Base-by-base conservation (phyloP, 2,888 invertebrate genomes). In the Nomada ferruginata region DNA sequence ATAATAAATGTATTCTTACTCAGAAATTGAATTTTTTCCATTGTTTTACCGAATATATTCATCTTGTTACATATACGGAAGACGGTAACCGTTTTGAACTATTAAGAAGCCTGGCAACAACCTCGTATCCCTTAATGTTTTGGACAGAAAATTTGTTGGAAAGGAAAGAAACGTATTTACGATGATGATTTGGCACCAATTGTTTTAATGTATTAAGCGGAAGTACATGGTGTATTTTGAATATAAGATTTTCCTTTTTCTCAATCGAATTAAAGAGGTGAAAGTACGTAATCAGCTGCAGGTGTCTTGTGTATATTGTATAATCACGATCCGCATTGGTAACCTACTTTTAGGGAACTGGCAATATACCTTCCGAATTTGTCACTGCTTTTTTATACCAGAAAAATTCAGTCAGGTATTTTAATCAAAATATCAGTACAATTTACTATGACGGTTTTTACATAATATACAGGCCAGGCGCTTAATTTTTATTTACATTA, bases 211-310 rank as follows among this genome's bases (percentile, higher is more conserved):
- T 53, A 53, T 18, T n/a, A 53, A 44, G 42, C 11, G 9, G 10
- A 5, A 18, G 9, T 11, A n/a, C 20, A 13, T 29, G 13, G n/a
- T n/a, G 11, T 29, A 57, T 59, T 50, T 57, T 36, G 36, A 36
- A 36, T 36, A 36, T 36, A 36, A 7, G 36, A 5, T 36, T 36
- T 36, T 36, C 36, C 36, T 59, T 26, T 64, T 72, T 72, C 44
- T 65, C 69, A 50, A 60, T 60, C 23, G 20, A 74, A 66, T 65
- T 66, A 57, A 55, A 59, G 57, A 74, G 42, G 74, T 74, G 50
- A 65, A 66, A 76, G 79, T 65, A 29, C 44, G 15, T 15, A 29
- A 63, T 20, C 10, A 23, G 53, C 20, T 64, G 64, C 64, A 36
- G 18, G 55, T 55, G 47, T 64, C 53, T 23, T 52, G 15, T 26